Evolutionary conservation across 92 coral and sea anemone species (phyloP).

Genomic region (Palythoa grandis): DNA sequence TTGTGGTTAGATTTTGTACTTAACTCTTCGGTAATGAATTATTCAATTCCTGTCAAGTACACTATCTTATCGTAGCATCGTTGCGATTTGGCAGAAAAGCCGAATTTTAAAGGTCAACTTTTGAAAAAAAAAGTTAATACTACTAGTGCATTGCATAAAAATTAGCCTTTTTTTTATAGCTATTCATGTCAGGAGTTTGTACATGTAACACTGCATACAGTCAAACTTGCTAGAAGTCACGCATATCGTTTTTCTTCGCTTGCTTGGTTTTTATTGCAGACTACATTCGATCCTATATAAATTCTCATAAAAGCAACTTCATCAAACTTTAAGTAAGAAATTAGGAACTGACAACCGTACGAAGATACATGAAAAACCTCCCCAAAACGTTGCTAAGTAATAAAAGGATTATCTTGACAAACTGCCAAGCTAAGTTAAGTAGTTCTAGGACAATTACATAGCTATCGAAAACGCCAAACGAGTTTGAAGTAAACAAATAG

Average conservation of each 20-base stretch:
- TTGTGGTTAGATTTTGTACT: conserved; percentile 44
- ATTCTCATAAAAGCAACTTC: neutral
- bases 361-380: neutral
- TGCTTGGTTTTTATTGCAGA: neutral
- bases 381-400: neutral
- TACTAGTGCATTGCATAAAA: neutral
- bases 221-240: conserved; percentile 11
- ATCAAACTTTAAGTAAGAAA: neutral
- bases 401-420: conserved; percentile 5
- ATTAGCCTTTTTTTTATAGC: neutral
- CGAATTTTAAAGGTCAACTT: neutral
- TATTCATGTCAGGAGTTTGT: neutral
- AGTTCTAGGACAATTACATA: conserved; percentile 6
- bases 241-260: conserved; percentile 16
- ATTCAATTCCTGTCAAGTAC: conserved; percentile 13
- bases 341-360: neutral
- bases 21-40: conserved; percentile 20
- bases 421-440: neutral
- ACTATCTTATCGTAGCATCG: conserved; percentile 15
- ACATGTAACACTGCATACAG: neutral
- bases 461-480: conserved; percentile 19
- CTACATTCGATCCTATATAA: neutral
- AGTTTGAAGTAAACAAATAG: conserved; percentile 19
- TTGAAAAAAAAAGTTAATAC: neutral
- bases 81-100: neutral